These are phyloP conservation scores for Grus americana DNA, from an alignment of 2,113 vertebrate species.

Conservation along the genomic window DNA sequence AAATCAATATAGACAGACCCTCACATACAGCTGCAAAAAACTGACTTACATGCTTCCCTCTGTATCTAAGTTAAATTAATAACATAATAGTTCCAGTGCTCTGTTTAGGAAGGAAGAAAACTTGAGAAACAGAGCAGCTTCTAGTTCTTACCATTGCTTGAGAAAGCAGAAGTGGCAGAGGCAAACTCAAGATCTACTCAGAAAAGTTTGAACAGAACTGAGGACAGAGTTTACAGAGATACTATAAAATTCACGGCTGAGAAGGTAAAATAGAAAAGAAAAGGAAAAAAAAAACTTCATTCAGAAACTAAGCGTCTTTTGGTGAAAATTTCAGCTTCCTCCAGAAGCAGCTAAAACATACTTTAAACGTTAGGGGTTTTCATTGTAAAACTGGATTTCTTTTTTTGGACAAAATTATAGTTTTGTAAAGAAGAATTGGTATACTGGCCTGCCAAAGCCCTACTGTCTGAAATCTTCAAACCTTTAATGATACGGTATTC, in stretches of 20 bases:
- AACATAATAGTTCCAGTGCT: neutral
- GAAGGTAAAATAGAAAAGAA: neutral
- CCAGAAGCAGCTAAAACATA: neutral
- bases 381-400: neutral
- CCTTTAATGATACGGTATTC: neutral
- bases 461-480: neutral
- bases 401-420: conserved; percentile 22
- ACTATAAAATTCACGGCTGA: neutral
- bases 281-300: neutral
- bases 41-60: neutral
- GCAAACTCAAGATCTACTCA: neutral
- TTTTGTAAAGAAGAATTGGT: neutral
- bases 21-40: neutral
- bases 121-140: neutral
- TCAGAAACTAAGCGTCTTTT: neutral
- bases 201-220: neutral
- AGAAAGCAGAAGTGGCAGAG: neutral
- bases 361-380: neutral
- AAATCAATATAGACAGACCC: neutral
- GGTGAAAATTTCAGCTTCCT: neutral
- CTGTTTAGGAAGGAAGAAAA: neutral
- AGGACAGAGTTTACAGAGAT: neutral
- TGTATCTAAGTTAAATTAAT: neutral
- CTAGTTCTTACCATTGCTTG: neutral
- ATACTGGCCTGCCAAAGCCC: neutral